phyloP scores from a whole-genome alignment of 2,888 invertebrate species.

The Conomelus anceps region DNA sequence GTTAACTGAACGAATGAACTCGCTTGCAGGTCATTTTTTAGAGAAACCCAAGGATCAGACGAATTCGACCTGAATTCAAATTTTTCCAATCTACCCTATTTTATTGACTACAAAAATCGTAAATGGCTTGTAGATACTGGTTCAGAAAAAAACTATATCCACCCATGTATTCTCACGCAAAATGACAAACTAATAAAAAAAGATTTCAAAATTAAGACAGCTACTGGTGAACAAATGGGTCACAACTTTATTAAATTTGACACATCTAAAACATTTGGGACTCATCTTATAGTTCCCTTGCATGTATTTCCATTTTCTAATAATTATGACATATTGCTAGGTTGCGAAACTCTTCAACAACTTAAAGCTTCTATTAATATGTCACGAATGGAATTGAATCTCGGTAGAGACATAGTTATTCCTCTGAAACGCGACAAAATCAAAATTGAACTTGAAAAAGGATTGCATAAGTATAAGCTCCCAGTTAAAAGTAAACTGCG shows the following conservation, averaged over 20 bases:
- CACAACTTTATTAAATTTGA: background rate
- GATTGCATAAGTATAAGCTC: background rate
- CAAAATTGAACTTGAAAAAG: background rate
- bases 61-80: background rate
- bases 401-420: background rate
- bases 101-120: slow-evolving; percentile 6
- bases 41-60: background rate
- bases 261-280: background rate
- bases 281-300: background rate
- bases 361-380: background rate
- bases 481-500: background rate
- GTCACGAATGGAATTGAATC: background rate
- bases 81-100: slow-evolving; percentile 2
- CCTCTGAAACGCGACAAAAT: background rate
- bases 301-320: slow-evolving; percentile 1
- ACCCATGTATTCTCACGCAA: background rate
- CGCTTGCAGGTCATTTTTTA: background rate
- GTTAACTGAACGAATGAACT: background rate
- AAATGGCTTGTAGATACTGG: slow-evolving; percentile 18
- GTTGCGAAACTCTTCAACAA: slow-evolving; percentile 2
- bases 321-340: slow-evolving; percentile 7
- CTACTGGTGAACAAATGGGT: background rate
- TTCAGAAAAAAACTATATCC: slow-evolving; percentile 8
- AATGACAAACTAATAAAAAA: background rate
- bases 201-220: slow-evolving; percentile 7